Base-by-base conservation (phyloP, 2,888 invertebrate species). In the Clistopyga incitator region DNA sequence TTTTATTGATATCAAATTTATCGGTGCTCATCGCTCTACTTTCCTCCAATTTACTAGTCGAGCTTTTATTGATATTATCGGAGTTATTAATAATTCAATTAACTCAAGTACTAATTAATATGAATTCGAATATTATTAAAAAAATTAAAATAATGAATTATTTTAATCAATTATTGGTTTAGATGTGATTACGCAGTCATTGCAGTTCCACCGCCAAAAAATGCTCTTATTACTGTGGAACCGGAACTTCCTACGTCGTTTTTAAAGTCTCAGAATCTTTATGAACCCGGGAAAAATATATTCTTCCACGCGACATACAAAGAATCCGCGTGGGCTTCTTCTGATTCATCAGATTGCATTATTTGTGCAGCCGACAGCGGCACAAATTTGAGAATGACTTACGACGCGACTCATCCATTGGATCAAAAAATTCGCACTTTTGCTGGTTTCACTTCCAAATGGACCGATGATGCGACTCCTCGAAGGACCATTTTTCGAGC, bases 111-210 rank as follows among this genome's bases (percentile, higher is more conserved):
- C 8, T 20, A 8, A 52, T 10, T 10, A 38, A 38, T 38, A 52
- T 18, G 18, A 18, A n/a, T 54, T 54, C 23, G 0, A 54, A 54
- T 3, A 23, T 54, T 25, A 23, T 10, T 13, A 23, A 8, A 3
- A 34, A 29, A 3, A 47, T 18, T 25, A 13, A 15, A 13, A 25
- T 72, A 25, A 47, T 25, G 45, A 38, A 38, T 61, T 11, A 23
- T 20, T 61, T 64, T 29, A 18, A 47, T 64, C 8, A 20, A 82
- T 59, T 15, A 25, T 13, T 50, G n/a, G 78, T 81, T 47, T 34
- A 91, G 91, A 84, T 91, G 90, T 75, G 78, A 86, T 47, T 88
- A 87, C 52, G 89, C 88, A 10, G 81, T 91, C 11, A 61, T 91
- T 20, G 89, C 91, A 0, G 86, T 90, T 10, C 89, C 91, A 25